These are phyloP conservation scores for Drosophila tristis DNA, from an alignment of 1,140 invertebrate species.

Conservation along the genomic window DNA sequence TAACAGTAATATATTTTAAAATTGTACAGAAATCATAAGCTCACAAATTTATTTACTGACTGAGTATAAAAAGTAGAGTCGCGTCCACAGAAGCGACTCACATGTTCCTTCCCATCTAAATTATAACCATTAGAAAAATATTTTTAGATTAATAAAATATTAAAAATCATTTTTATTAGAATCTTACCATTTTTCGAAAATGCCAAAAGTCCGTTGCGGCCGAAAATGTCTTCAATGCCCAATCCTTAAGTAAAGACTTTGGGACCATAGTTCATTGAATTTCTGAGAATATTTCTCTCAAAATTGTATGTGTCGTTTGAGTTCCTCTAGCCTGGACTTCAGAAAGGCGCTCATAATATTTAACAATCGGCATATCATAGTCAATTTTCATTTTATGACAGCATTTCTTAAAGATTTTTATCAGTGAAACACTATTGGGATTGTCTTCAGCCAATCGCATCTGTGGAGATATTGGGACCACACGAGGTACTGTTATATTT, in stretches of 20 bases:
- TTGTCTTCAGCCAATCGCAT: too few species aligned
- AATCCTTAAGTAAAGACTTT: slow-evolving; percentile 93
- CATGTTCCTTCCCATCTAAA: too few species aligned
- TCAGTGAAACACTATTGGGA: slow-evolving; percentile 94
- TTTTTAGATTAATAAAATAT: too few species aligned
- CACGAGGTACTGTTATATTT: slow-evolving; percentile 96
- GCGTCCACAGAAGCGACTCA: too few species aligned
- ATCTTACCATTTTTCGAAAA: slow-evolving; percentile 95
- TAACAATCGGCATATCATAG: slow-evolving; percentile 85
- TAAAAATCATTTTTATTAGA: background rate
- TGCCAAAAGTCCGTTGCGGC: slow-evolving; percentile 98
- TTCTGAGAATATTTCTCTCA: slow-evolving; percentile 94
- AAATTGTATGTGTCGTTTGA: slow-evolving; percentile 95
- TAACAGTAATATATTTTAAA: too few species aligned
- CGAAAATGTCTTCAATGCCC: slow-evolving; percentile 94
- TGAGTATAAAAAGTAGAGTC: too few species aligned
- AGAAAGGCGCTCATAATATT: slow-evolving; percentile 96
- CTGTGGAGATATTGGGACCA: too few species aligned
- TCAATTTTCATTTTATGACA: slow-evolving; percentile 87
- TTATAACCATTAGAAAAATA: too few species aligned
- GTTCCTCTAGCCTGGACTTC: slow-evolving; percentile 94
- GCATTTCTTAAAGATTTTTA: slow-evolving; percentile 96
- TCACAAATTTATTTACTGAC: too few species aligned
- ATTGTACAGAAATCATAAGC: too few species aligned
- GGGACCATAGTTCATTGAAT: slow-evolving; percentile 96